Evolutionary conservation across 2,797 vertebrate genomes (phyloP).

Genomic region (Vipera latastei): DNA sequence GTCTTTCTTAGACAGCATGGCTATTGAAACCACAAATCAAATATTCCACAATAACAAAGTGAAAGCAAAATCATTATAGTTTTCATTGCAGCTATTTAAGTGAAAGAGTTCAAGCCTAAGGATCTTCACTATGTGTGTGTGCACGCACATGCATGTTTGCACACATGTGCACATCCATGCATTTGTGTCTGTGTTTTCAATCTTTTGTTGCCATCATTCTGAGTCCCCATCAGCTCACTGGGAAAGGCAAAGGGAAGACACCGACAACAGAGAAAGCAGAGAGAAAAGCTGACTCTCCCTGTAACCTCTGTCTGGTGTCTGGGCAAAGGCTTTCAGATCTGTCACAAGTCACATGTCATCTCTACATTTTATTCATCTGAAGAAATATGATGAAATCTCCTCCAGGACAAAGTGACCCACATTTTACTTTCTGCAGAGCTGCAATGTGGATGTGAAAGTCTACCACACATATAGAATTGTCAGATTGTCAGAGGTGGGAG

Average conservation of each 20-base stretch:
- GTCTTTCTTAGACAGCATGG: neutral
- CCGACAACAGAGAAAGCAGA: neutral
- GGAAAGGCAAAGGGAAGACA: neutral
- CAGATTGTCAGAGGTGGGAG: neutral
- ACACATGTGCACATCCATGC: too few relatives aligned
- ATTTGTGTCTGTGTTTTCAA: neutral
- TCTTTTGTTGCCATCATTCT: neutral
- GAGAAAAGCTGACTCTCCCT: neutral
- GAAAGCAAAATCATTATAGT: neutral
- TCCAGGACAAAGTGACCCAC: neutral
- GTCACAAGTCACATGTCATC: neutral
- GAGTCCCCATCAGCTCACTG: neutral
- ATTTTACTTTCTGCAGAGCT: neutral
- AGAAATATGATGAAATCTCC: slow-evolving; percentile 3
- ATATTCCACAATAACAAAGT: neutral
- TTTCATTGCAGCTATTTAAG: neutral
- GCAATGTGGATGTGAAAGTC: neutral
- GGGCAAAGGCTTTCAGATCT: neutral
- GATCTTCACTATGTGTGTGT: neutral
- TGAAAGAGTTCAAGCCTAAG: neutral
- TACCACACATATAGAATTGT: neutral
- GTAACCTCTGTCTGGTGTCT: neutral
- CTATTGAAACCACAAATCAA: neutral
- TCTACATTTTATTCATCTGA: slow-evolving; percentile 8
- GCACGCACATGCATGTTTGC: too few relatives aligned